These are phyloP conservation scores for Agriopis aurantiaria DNA, from an alignment of 2,888 invertebrate genomes.

Conservation along the genomic window DNA sequence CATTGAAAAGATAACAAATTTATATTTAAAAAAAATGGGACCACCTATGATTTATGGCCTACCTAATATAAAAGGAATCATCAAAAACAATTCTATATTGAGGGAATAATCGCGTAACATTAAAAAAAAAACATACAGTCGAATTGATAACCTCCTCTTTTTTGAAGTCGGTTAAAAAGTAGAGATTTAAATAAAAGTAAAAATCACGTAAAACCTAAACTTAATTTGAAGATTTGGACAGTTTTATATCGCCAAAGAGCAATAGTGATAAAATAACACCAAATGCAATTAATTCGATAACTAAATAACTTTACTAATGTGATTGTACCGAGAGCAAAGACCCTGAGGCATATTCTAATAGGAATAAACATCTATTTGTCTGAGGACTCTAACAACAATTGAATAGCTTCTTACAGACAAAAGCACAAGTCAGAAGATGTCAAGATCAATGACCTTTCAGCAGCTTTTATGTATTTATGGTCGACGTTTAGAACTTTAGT, in stretches of 20 bases:
- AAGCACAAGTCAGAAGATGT: conserved; percentile 44
- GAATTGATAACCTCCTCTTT: no score
- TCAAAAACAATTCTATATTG: no score
- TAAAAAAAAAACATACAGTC: no score
- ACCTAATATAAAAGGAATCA: no score
- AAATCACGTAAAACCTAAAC: background rate
- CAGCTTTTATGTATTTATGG: conserved; percentile 40
- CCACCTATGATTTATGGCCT: no score
- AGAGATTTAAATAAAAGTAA: background rate
- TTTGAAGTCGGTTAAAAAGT: no score
- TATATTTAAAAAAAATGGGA: no score
- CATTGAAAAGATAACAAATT: background rate
- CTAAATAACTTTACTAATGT: conserved; percentile 33
- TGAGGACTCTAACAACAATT: conserved; percentile 41
- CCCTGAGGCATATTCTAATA: conserved; percentile 32
- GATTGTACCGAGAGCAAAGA: conserved; percentile 39
- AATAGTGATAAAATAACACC: background rate
- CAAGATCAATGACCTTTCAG: conserved; percentile 42
- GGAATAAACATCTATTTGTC: conserved; percentile 44
- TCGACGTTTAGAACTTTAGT: conserved; percentile 24
- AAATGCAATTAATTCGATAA: conserved; percentile 33
- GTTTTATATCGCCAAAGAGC: background rate
- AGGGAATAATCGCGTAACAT: no score
- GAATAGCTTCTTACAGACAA: conserved; percentile 41
- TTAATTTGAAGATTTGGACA: background rate